Evolutionary conservation across 2,797 vertebrate species (phyloP), one percentile per base, ranked within the genome.

Genomic region (Menidia menidia): DNA sequence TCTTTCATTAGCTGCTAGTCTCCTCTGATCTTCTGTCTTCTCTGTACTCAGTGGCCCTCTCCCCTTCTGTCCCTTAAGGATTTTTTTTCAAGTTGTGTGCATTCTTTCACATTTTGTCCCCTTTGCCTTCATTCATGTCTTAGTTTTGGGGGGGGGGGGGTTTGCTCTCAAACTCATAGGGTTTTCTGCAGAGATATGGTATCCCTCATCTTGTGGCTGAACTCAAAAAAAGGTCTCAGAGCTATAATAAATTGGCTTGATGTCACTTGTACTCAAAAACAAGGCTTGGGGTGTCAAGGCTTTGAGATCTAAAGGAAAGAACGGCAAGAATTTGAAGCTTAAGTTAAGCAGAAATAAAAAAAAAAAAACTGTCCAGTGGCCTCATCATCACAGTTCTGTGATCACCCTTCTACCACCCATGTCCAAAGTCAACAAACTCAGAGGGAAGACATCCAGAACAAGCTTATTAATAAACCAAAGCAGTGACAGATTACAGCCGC

Each of bases 191-290:
- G 64, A 77, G 68, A 74, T 56, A 83, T 84, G 77, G 82, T 82
- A 85, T 84, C 83, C 75, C 54, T 76, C 64, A 47, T 71, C 80
- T 73, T 81, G 43, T 41, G 25, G 60, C 66, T 78, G 68, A 82
- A 83, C 71, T 81, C 60, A 81, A 73, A 55, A 73, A 76, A 81
- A 85, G 64, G 81, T 87, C 82, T 79, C 72, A 88, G 75, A 74
- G 69, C 77, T 63, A 44, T 50, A 62, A 66, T 73, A 70, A 83
- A 75, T 73, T 78, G 74, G 89, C 60, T 33, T 39, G 73, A 77
- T 75, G 55, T 70, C 68, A 35, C 72, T 77, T 61, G 61, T 66
- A 42, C 43, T 14, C 18, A 77, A 41, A 73, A 77, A 51, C 43
- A 69, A 77, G 80, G 66, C 65, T 84, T 64, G 15, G 0, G 15